Conservation (phyloP, 2,888 invertebrate genomes). For the Lasioglossum malachurum region DNA sequence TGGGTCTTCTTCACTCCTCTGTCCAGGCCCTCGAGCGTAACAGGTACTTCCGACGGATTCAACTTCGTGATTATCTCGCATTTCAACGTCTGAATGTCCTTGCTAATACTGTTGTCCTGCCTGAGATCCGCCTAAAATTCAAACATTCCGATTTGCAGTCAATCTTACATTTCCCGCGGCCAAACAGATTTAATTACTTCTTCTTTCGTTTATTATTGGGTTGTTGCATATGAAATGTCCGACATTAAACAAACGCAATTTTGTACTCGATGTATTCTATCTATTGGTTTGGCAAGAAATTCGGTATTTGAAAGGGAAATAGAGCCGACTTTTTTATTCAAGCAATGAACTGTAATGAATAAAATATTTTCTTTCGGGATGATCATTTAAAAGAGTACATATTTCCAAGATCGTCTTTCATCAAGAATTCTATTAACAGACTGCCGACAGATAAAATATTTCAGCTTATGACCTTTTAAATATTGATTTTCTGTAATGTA, state of each 20-base stretch:
- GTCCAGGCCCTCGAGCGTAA: conserved; percentile 58
- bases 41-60: conserved; percentile 59
- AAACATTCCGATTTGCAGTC: background rate
- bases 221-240: no score
- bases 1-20: conserved; percentile 80
- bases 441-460: background rate
- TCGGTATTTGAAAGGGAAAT: no score
- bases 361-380: background rate
- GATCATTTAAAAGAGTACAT: background rate
- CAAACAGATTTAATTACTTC: background rate
- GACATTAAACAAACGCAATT: no score
- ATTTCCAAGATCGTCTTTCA: background rate
- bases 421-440: background rate
- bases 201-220: background rate
- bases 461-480: background rate
- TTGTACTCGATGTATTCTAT: no score
- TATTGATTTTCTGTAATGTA: background rate
- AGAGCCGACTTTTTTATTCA: no score
- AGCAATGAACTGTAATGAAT: no score
- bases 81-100: conserved; percentile 80
- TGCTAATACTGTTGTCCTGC: conserved; percentile 75
- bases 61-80: conserved; percentile 81
- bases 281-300: background rate
- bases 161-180: background rate
- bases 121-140: conserved; percentile 60